phyloP scores from a whole-genome alignment of 2,113 vertebrate genomes.

The Eulemur macaco region DNA sequence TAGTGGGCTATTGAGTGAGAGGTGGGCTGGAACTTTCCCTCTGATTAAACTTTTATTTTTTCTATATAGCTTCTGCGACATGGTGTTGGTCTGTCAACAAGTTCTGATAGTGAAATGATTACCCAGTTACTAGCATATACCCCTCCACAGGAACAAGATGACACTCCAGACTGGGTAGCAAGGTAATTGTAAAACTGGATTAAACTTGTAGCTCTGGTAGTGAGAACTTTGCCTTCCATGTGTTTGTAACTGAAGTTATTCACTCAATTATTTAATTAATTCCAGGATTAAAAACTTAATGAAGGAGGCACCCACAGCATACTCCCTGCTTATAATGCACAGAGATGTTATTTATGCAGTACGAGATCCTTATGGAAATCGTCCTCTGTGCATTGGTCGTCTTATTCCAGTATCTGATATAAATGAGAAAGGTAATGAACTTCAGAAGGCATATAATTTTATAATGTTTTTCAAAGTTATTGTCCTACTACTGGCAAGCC shows the following conservation, averaged over 20 bases:
- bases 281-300: constrained; percentile 97
- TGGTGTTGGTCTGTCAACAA: constrained; percentile 95
- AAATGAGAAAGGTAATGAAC: constrained; percentile 85
- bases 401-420: constrained; percentile 93
- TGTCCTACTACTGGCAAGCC: not conserved
- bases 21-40: not conserved
- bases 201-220: not conserved
- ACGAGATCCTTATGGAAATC: constrained; percentile 96
- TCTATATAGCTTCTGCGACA: constrained; percentile 93
- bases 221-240: not conserved
- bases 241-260: constrained; percentile 1
- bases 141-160: constrained; percentile 93
- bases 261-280: constrained; percentile 44
- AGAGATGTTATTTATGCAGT: constrained; percentile 97
- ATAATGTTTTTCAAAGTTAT: not conserved
- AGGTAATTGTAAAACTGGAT: constrained; percentile 85
- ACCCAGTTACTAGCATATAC: constrained; percentile 97
- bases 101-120: constrained; percentile 98
- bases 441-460: constrained; percentile 12
- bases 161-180: constrained; percentile 96
- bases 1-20: not conserved
- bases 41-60: not conserved
- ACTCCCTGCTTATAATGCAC: constrained; percentile 96
- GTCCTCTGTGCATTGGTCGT: constrained; percentile 95
- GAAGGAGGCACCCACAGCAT: constrained; percentile 95